Conservation (phyloP, 2,888 invertebrate species). For the Epistrophe eligans region DNA sequence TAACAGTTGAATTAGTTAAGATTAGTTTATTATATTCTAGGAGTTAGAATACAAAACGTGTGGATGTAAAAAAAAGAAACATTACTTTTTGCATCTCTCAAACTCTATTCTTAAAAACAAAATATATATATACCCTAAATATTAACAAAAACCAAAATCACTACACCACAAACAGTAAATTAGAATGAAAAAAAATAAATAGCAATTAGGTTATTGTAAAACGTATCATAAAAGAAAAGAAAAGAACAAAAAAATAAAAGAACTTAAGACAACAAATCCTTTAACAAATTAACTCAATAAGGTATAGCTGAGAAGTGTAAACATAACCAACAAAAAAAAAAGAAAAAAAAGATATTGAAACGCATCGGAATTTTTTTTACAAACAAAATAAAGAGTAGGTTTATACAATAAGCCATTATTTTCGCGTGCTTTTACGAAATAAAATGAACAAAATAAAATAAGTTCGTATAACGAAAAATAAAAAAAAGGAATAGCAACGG, state of each 20-base stretch:
- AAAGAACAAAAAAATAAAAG: conserved; percentile 3
- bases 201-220: conserved; percentile 61
- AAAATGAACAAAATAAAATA: conserved; percentile 41
- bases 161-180: conserved; percentile 60
- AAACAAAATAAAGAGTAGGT: conserved; percentile 44
- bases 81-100: conserved; percentile 32
- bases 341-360: conserved; percentile 21
- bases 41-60: conserved; percentile 56
- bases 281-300: conserved; percentile 17
- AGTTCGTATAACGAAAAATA: conserved; percentile 40
- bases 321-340: no score
- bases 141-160: conserved; percentile 58
- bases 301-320: conserved; percentile 14
- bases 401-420: conserved; percentile 47
- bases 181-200: conserved; percentile 24
- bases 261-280: conserved; percentile 6
- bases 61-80: conserved; percentile 6
- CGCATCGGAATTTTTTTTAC: conserved; percentile 53
- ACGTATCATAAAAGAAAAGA: conserved; percentile 49
- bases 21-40: conserved; percentile 63
- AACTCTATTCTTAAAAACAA: conserved; percentile 56
- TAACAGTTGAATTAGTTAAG: conserved; percentile 77
- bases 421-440: conserved; percentile 52
- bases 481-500: conserved; percentile 40
- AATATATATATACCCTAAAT: conserved; percentile 22